Evolutionary conservation across 2,888 invertebrate species (phyloP).

Genomic region (Oconnorella tubifera): DNA sequence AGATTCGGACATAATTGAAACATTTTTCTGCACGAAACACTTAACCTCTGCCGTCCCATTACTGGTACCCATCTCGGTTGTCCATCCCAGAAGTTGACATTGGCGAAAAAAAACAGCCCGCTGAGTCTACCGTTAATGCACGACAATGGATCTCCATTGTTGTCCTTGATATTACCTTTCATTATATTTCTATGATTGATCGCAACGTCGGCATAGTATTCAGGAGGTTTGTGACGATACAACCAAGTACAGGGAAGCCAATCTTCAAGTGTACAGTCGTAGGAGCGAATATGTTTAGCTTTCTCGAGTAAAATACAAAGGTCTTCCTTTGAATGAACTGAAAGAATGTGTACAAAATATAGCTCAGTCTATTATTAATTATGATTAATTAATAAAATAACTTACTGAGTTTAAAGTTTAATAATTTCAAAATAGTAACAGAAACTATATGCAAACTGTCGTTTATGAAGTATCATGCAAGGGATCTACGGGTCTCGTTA

Average conservation of each 20-base stretch:
- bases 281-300: background rate
- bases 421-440: too few relatives aligned
- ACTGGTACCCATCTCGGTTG: slow-evolving; percentile 5
- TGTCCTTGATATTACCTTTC: slow-evolving; percentile 23
- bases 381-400: too few relatives aligned
- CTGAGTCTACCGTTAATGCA: slow-evolving; percentile 23
- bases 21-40: background rate
- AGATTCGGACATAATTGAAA: background rate
- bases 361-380: too few relatives aligned
- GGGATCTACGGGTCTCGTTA: too few relatives aligned
- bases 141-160: slow-evolving; percentile 23
- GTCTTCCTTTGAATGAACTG: too few relatives aligned
- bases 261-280: background rate
- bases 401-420: too few relatives aligned
- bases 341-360: too few relatives aligned
- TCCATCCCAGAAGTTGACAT: slow-evolving; percentile 11
- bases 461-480: too few relatives aligned
- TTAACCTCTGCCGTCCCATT: slow-evolving; percentile 14
- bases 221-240: slow-evolving; percentile 26
- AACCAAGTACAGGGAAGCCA: slow-evolving; percentile 8
- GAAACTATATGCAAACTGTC: too few relatives aligned
- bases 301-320: too few relatives aligned
- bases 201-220: slow-evolving; percentile 22
- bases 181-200: slow-evolving; percentile 20
- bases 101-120: slow-evolving; percentile 28